Base-by-base conservation (phyloP, 2,888 invertebrate species). In the Stramonita haemastoma region DNA sequence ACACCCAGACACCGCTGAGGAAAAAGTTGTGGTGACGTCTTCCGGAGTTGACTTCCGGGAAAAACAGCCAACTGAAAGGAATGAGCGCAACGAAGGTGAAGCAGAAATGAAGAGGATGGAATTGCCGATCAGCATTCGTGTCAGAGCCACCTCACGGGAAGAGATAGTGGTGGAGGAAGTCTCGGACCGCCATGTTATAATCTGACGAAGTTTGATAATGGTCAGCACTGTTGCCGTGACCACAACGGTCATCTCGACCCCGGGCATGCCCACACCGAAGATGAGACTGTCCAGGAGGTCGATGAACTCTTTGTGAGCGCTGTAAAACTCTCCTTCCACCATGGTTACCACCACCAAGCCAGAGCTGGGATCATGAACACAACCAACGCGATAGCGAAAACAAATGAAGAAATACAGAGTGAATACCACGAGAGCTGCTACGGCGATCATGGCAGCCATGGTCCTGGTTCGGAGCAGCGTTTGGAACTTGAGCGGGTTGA, bases 51-150 rank as follows among this genome's bases (percentile, higher is more conserved):
- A 84, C n/a, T 13, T 56, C 84, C 19, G 84, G 84, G n/a, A 57
- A 29, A 57, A 84, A n/a, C 57, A 84, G 56, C 84, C 84, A 84
- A 19, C 36, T 29, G n/a, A 84, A n/a, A 15, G 57, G 84, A n/a
- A 56, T 19, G 11, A 84, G 17, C 29, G 84, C 84, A 6, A 84
- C 5, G 6, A 57, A 57, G 29, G 29, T 57, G 29, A 36, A 5
- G 2, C 84, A 84, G 29, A n/a, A 15, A 56, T 57, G 84, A 84
- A 84, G 36, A 84, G 29, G 29, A 84, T 15, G 29, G 84, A 84
- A 17, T 57, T 84, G 17, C 84, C 84, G 46, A 83, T 46, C 29
- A 83, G 81, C 81, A 83, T 83, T 26, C 46, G 36, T 19, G 81
- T 83, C 26, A 83, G 29, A 8, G 36, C 81, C 81, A 83, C 36